Evolutionary conservation across 2,113 vertebrate genomes (phyloP).

Genomic region (Pelmatolapia mariae): DNA sequence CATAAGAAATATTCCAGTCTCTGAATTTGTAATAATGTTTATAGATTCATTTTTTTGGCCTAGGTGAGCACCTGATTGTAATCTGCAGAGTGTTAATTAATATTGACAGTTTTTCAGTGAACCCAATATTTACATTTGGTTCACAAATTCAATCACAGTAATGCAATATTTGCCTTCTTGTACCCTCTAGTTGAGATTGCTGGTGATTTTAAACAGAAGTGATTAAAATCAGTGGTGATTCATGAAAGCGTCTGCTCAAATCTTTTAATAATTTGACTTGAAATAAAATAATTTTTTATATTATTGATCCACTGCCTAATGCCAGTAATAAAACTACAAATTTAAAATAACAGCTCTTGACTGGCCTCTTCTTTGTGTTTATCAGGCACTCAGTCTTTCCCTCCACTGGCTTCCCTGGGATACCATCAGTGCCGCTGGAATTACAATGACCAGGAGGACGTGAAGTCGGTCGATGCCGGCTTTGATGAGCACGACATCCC

Average conservation of each 20-base stretch:
- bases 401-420: slow-evolving; percentile 80
- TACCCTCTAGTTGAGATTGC: background rate
- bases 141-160: background rate
- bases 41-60: background rate
- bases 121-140: background rate
- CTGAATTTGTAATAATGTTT: background rate
- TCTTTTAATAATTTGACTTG: background rate
- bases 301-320: background rate
- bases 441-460: slow-evolving; percentile 91
- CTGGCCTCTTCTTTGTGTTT: background rate
- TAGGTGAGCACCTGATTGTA: background rate
- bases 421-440: slow-evolving; percentile 98
- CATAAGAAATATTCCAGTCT: background rate
- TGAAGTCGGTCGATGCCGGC: slow-evolving; percentile 76
- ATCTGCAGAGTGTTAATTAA: background rate
- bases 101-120: background rate
- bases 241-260: background rate
- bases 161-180: background rate
- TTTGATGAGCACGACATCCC: slow-evolving; percentile 88
- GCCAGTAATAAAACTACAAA: fast-evolving
- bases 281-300: background rate
- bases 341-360: background rate
- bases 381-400: slow-evolving; percentile 88
- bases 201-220: background rate
- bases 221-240: background rate